These are phyloP conservation scores for Philopotamus ludificatus DNA, from an alignment of 1,140 invertebrate genomes.

Conservation along the genomic window DNA sequence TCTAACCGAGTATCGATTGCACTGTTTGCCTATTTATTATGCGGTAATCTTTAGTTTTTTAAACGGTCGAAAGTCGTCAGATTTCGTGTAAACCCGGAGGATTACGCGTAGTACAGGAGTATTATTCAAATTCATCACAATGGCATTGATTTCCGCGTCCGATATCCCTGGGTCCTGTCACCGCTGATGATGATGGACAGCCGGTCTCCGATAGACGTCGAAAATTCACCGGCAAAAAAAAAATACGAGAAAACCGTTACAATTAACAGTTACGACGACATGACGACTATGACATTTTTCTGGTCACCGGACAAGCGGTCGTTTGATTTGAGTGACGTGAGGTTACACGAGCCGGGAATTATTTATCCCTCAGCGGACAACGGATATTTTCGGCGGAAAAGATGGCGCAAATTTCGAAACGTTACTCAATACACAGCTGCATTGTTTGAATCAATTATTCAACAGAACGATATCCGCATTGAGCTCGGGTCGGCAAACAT, in stretches of 20 bases:
- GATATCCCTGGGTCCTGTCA: slow-evolving; percentile 1
- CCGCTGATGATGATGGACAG: slow-evolving; percentile 12
- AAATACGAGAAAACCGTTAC: slow-evolving; percentile 23
- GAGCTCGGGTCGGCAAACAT: slow-evolving; percentile 17
- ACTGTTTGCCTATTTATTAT: no score
- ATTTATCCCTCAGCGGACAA: background rate
- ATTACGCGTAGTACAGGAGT: background rate
- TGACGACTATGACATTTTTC: slow-evolving; percentile 31
- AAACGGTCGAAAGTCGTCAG: no score
- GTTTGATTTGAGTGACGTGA: slow-evolving; percentile 25
- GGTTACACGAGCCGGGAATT: background rate
- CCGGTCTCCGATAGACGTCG: slow-evolving; percentile 12
- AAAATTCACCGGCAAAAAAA: no score
- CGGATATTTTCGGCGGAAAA: background rate
- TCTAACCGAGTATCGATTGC: no score
- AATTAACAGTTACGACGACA: slow-evolving; percentile 8
- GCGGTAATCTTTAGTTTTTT: no score
- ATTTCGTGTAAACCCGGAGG: no score
- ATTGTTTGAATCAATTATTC: slow-evolving; percentile 14
- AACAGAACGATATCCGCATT: slow-evolving; percentile 5
- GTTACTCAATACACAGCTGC: slow-evolving; percentile 7
- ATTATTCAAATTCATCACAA: background rate
- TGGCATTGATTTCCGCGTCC: slow-evolving; percentile 3
- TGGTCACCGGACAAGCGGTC: slow-evolving; percentile 18
- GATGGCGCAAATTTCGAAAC: background rate